Evolutionary conservation across 2,797 vertebrate genomes (phyloP), one percentile per base, ranked within the genome.

Genomic region (Vultur gryphus): DNA sequence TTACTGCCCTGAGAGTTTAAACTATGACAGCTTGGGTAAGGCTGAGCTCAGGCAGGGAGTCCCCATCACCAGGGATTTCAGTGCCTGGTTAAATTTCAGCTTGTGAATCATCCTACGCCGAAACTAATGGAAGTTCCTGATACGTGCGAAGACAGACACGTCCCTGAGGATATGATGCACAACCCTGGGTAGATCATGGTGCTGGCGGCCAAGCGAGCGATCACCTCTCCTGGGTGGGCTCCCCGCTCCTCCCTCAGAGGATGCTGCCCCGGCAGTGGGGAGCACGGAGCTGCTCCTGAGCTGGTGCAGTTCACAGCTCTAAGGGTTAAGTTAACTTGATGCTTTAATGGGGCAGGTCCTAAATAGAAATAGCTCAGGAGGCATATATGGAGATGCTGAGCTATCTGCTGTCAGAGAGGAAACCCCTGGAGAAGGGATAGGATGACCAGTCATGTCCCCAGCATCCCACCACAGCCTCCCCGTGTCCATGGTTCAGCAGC

Each of bases 91-190:
- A 82, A 51, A 84, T 73, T 93, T 90, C 70, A 62, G 24, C 58
- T 46, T 51, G 37, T 48, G 84, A 76, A 21, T 51, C 64, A 54
- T 73, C 78, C 33, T 65, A 2, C 2, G 0, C 37, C 0, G 0
- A 76, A 83, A 72, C 29, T 35, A 43, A 66, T 21, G 48, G 55
- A 73, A 54, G 41, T 65, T 79, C 65, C 90, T 29, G 58, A 49
- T 43, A 28, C 0, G 0, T 61, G 31, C 0, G 9, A 57, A 69
- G 82, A 44, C 37, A 72, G 46, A 72, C 0, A 26, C 0, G 0
- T 81, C 51, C 43, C 62, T 37, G 52, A 77, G 65, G 80, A 64
- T 66, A 69, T 43, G 54, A 66, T 5, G 6, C 51, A n/a, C 31
- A 48, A 0, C 20, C 11, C 57, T 1, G 3, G 58, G 54, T 62